phyloP scores from a whole-genome alignment of 1,140 invertebrate genomes.

The Drosophila seguyi region DNA sequence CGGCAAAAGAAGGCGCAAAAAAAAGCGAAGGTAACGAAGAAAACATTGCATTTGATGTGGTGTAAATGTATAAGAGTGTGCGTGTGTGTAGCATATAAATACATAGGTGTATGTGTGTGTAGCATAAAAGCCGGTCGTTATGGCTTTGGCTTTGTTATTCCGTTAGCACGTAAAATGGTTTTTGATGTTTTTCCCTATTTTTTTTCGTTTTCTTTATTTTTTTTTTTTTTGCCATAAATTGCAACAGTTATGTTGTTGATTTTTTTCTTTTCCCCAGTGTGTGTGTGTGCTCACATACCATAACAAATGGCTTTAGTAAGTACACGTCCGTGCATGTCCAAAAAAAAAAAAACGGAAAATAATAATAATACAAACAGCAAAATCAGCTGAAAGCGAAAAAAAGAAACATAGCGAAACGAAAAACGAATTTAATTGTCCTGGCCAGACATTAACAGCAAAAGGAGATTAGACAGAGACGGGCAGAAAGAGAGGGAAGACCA shows the following conservation, averaged over 20 bases:
- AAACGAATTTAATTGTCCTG: slow-evolving; percentile 41
- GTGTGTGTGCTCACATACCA: slow-evolving; percentile 23
- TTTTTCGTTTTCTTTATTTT: neutral
- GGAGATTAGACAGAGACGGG: slow-evolving; percentile 16
- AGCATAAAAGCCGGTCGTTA: slow-evolving; percentile 62
- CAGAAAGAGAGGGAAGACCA: neutral
- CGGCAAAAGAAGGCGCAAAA: slow-evolving; percentile 60
- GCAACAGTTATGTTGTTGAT: slow-evolving; percentile 48
- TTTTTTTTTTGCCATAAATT: slow-evolving; percentile 59
- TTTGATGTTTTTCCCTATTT: slow-evolving; percentile 47
- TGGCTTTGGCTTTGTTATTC: slow-evolving; percentile 69
- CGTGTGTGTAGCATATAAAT: slow-evolving; percentile 15
- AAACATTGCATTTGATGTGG: slow-evolving; percentile 73
- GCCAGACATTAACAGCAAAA: slow-evolving; percentile 33
- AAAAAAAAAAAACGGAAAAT: neutral
- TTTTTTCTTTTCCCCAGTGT: neutral
- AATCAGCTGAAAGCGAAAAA: slow-evolving; percentile 24
- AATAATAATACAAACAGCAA: slow-evolving; percentile 15
- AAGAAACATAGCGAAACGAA: neutral
- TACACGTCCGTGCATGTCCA: slow-evolving; percentile 23
- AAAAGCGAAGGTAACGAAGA: slow-evolving; percentile 19
- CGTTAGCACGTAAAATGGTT: slow-evolving; percentile 77
- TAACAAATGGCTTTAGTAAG: slow-evolving; percentile 42
- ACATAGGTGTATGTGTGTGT: neutral
- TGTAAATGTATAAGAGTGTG: slow-evolving; percentile 26